Evolutionary conservation across 1,140 invertebrate genomes (phyloP), one percentile per base, ranked within the genome.

Genomic region (Acromyrmex charruanus): DNA sequence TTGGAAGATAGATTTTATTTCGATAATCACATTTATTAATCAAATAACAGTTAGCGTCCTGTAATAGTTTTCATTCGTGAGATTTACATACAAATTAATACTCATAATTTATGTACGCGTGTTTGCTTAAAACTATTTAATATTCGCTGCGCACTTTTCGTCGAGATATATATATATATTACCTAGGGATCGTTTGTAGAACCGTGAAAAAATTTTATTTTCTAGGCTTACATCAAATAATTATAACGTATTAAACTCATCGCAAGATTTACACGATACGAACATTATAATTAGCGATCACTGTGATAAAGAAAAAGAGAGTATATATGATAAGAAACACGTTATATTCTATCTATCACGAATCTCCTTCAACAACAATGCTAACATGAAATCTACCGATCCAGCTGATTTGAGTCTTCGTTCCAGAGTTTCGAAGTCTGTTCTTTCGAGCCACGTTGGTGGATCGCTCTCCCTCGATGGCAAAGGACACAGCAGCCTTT

Each of bases 401-500:
- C 85, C 61, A 6, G 58, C 59, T 18, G 31, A 81, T 31, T 89
- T 87, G 0, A 95, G 77, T 65, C 94, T 90, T 58, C 87, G 86
- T 86, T 95, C 94, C 0, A 95, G 88, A 4, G 81, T 85, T 31
- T 94, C 91, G 35, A 95, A 95, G 68, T 95, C 95, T 0, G 92
- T 92, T 16, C 86, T 90, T 58, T 95, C 95, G 9, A 95, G 91
- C 94, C 94, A 95, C 3, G 88, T 72, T 2, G 96, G 95, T 18
- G 96, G 96, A 94, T 97, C 96, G 25, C 93, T 91, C 0, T 95
- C 93, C 59, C 94, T 93, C 0, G 93, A 89, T 4, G 95, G 94
- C n/a, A 96, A 94, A 18, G 95, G 92, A 35, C 96, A 96, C 5
- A 96, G 93, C 61, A 97, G 91, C 79, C 97, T 94, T 92, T 97